Evolutionary conservation across 2,113 vertebrate genomes (phyloP).

Genomic region (Percina caprodes): DNA sequence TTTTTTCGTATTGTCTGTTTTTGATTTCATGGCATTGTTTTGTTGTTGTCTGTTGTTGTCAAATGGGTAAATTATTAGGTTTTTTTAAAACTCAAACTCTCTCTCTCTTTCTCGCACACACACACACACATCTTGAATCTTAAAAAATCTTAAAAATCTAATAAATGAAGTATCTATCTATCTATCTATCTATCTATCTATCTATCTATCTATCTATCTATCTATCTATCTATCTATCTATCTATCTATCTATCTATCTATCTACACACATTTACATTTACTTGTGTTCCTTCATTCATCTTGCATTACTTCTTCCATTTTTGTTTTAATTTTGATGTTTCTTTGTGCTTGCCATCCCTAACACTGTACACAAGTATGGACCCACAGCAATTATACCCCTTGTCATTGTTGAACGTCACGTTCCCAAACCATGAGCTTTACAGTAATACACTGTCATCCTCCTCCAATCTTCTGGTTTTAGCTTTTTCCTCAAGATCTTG

Average conservation of each 20-base stretch:
- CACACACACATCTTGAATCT: background rate
- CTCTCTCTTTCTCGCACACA: background rate
- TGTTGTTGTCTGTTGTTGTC: too few relatives aligned
- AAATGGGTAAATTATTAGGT: too few relatives aligned
- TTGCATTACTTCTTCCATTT: slow-evolving; percentile 1
- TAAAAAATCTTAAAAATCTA: too few relatives aligned
- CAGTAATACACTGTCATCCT: background rate
- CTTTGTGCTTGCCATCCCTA: background rate
- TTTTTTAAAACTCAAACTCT: background rate
- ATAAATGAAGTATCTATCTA: too few relatives aligned
- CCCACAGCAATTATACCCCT: too few relatives aligned
- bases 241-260: too few relatives aligned
- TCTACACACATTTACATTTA: background rate
- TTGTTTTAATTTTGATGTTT: background rate
- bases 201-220: too few relatives aligned
- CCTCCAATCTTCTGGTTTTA: background rate
- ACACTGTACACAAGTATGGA: background rate
- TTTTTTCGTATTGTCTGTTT: too few relatives aligned
- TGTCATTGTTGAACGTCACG: background rate
- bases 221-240: too few relatives aligned
- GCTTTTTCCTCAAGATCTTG: background rate
- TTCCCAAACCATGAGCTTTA: background rate
- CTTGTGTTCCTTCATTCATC: slow-evolving; percentile 17
- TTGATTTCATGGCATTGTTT: too few relatives aligned
- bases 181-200: too few relatives aligned